Evolutionary conservation across 2,113 vertebrate genomes (phyloP).

Genomic region (Dolichallabes microphthalmus): DNA sequence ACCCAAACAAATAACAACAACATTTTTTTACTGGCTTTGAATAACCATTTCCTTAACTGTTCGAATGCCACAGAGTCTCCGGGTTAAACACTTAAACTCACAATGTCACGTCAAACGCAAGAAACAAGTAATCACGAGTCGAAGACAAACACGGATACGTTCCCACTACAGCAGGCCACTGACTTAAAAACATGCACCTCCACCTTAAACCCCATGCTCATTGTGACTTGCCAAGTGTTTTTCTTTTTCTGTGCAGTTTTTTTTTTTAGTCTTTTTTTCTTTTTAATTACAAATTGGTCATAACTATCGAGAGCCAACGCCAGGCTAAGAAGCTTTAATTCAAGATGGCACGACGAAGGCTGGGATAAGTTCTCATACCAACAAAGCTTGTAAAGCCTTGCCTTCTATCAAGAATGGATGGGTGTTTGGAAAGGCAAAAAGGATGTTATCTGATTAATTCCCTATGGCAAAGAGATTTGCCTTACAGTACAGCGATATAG

Average conservation of each 20-base stretch:
- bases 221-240: conserved; percentile 34
- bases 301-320: conserved; percentile 62
- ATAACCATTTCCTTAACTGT: conserved; percentile 93
- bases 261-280: conserved; percentile 50
- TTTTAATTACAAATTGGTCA: conserved; percentile 61
- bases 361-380: conserved; percentile 49
- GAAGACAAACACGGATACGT: conserved; percentile 22
- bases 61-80: conserved; percentile 99
- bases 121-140: conserved; percentile 58
- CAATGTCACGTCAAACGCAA: conserved; percentile 76
- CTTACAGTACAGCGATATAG: conserved; percentile 81
- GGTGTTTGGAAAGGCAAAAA: conserved; percentile 72
- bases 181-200: conserved; percentile 45
- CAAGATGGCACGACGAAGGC: conserved; percentile 57
- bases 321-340: conserved; percentile 61
- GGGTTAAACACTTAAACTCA: conserved; percentile 94
- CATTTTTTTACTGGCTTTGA: conserved; percentile 92
- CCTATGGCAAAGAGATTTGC: conserved; percentile 73
- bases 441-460: conserved; percentile 70
- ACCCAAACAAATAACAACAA: conserved; percentile 79
- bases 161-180: conserved; percentile 57
- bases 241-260: conserved; percentile 29
- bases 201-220: conserved; percentile 23
- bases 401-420: conserved; percentile 60
- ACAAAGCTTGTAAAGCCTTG: conserved; percentile 49